A percentile compares a stretch with the other conserved stretches of the same genome.
Evolutionary conservation across 2,113 vertebrate species (phyloP).

Genomic region (Neodontobutis hainanensis): DNA sequence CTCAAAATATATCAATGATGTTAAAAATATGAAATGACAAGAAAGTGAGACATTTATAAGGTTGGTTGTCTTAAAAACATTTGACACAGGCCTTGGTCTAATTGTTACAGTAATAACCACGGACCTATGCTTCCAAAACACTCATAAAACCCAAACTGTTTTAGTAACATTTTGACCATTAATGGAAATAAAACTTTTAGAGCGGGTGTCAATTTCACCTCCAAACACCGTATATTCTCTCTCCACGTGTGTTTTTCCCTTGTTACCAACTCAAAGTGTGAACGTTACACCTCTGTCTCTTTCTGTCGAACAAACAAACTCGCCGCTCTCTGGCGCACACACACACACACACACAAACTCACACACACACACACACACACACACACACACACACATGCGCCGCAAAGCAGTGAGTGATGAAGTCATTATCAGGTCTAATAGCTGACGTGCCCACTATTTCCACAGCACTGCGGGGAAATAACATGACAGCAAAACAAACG

Average conservation of each 20-base stretch:
- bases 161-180: too few relatives aligned
- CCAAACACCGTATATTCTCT: background rate
- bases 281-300: background rate
- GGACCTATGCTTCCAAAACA: too few relatives aligned
- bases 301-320: conserved; percentile 32
- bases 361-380: conserved; percentile 8
- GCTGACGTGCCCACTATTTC: conserved; percentile 57
- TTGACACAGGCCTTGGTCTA: too few relatives aligned
- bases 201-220: background rate
- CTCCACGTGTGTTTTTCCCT: background rate
- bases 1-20: too few relatives aligned
- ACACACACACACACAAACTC: conserved; percentile 11
- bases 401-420: conserved; percentile 50
- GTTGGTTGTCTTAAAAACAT: too few relatives aligned
- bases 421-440: conserved; percentile 71
- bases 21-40: too few relatives aligned
- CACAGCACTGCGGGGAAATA: conserved; percentile 61
- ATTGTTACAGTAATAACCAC: too few relatives aligned
- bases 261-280: background rate
- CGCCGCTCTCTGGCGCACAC: conserved; percentile 6
- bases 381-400: conserved; percentile 4
- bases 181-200: too few relatives aligned
- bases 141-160: too few relatives aligned
- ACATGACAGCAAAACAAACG: conserved; percentile 72
- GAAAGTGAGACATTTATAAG: too few relatives aligned